Evolutionary conservation across 2,113 vertebrate species (phyloP).

Genomic region (Phyllostomus hastatus): DNA sequence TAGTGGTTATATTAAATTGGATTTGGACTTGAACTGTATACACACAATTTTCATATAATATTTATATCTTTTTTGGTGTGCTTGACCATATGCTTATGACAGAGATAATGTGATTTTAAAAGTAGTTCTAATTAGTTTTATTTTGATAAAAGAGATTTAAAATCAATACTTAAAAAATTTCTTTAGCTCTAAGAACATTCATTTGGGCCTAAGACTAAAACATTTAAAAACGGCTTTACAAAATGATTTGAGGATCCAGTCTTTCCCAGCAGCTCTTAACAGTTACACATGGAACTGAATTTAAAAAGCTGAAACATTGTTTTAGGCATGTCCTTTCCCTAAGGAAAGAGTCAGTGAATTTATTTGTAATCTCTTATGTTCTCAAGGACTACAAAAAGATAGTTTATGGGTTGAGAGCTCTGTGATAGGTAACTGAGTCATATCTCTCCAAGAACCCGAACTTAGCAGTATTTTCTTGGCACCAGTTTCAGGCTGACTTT

Average conservation of each 20-base stretch:
- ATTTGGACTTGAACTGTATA: neutral
- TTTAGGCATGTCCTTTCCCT: slow-evolving; percentile 58
- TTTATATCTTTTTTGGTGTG: neutral
- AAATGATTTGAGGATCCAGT: slow-evolving; percentile 22
- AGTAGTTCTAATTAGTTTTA: neutral
- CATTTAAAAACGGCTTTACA: slow-evolving; percentile 23
- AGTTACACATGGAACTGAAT: slow-evolving; percentile 37
- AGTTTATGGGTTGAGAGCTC: slow-evolving; percentile 47
- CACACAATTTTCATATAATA: neutral
- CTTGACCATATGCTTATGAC: neutral
- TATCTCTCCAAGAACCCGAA: slow-evolving; percentile 32
- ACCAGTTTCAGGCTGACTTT: slow-evolving; percentile 17
- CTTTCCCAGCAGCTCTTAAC: slow-evolving; percentile 32
- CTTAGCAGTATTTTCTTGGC: slow-evolving; percentile 58
- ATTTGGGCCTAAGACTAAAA: neutral
- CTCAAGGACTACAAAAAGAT: slow-evolving; percentile 51
- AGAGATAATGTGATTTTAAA: neutral
- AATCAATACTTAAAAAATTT: neutral
- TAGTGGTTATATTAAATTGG: neutral
- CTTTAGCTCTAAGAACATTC: slow-evolving; percentile 23
- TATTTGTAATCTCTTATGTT: slow-evolving; percentile 52
- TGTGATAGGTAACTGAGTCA: slow-evolving; percentile 47
- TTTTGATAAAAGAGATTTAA: neutral
- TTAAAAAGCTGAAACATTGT: slow-evolving; percentile 58
- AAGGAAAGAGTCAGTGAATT: slow-evolving; percentile 45